Percentiles rank a stretch among this genome's conserved stretches.
Conservation (phyloP, 2,888 invertebrate species). For the Limenitis camilla region DNA sequence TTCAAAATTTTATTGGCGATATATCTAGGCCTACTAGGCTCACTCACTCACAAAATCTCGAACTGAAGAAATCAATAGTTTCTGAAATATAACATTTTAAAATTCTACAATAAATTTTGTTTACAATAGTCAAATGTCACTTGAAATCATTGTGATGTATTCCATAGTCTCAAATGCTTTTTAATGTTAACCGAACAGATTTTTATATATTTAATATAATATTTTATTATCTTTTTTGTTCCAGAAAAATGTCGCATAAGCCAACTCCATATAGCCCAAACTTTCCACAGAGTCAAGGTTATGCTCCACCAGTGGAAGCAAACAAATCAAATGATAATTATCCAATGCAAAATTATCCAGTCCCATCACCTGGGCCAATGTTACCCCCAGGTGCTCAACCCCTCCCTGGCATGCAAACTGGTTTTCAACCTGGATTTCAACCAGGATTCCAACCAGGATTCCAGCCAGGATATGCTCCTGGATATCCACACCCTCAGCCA, state of each 20-base stretch:
- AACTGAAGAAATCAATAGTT: too few relatives aligned
- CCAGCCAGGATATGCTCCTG: conserved; percentile 41
- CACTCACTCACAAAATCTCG: too few relatives aligned
- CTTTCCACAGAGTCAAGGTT: conserved; percentile 60
- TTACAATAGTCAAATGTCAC: too few relatives aligned
- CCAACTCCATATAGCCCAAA: conserved; percentile 61
- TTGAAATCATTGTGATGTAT: too few relatives aligned
- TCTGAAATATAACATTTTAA: too few relatives aligned
- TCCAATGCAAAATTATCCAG: conserved; percentile 52
- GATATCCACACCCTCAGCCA: conserved; percentile 39
- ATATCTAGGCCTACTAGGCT: too few relatives aligned
- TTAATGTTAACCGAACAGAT: too few relatives aligned
- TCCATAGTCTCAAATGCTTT: too few relatives aligned
- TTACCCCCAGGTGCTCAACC: conserved; percentile 55
- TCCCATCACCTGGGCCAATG: conserved; percentile 35
- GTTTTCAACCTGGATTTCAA: conserved; percentile 47
- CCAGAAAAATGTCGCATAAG: conserved; percentile 59
- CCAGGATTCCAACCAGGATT: conserved; percentile 35
- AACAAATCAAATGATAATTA: conserved; percentile 42
- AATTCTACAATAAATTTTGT: too few relatives aligned
- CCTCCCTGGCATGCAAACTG: conserved; percentile 54
- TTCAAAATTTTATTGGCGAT: too few relatives aligned
- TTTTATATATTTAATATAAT: not conserved
- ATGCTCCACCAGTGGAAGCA: conserved; percentile 52
- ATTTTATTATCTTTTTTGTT: not conserved